A percentile compares a stretch with the other conserved stretches of the same genome.
These are phyloP conservation scores for Phenganax marumi DNA, from an alignment of 92 coral and sea anemone species.

Conservation along the genomic window DNA sequence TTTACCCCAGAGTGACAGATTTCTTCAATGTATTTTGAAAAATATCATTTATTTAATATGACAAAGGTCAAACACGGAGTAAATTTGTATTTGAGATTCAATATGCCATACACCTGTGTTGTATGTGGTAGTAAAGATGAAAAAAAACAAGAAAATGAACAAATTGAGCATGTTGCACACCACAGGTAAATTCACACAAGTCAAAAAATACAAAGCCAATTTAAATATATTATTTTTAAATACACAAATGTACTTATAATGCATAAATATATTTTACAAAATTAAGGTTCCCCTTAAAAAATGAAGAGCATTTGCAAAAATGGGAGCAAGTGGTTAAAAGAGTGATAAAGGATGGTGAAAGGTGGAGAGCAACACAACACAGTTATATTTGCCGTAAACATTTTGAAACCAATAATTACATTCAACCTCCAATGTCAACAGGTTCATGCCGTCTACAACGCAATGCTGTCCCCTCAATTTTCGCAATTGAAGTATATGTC, in stretches of 20 bases:
- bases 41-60: no score
- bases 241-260: no score
- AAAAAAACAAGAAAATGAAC: conserved; percentile 8
- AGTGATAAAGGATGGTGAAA: background rate
- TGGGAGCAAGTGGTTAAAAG: conserved; percentile 4
- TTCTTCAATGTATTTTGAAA: no score
- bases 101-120: background rate
- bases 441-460: conserved; percentile 5
- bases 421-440: conserved; percentile 4
- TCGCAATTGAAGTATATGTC: background rate
- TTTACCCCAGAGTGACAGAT: no score
- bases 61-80: no score
- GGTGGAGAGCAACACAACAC: background rate
- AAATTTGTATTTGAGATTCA: no score
- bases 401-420: conserved; percentile 10
- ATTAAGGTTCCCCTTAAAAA: background rate
- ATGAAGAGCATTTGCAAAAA: conserved; percentile 3
- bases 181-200: conserved; percentile 17
- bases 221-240: no score
- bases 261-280: no score
- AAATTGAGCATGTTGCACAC: background rate
- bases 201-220: background rate
- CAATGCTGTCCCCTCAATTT: background rate
- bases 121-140: conserved; percentile 4
- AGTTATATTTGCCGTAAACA: conserved; percentile 19